Base-by-base conservation (phyloP, 1,140 invertebrate species). In the Drosophila pectinifera region DNA sequence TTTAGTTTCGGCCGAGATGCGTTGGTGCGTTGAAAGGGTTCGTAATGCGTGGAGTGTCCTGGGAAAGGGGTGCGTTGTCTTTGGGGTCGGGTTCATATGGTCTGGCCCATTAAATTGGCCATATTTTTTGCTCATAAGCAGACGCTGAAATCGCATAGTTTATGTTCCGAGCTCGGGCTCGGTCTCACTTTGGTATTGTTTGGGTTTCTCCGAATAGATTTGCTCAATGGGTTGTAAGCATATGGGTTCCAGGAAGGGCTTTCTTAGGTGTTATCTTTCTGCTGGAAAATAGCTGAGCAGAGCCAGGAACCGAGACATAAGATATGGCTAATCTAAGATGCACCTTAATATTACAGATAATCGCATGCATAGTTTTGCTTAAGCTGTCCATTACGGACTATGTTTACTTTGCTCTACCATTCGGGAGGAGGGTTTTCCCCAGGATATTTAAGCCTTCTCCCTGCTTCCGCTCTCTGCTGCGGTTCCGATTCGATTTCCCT, bases 51-150 rank as follows among this genome's bases (percentile, higher is more conserved):
- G 24, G 68, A 48, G 67, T 39, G 54, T 57, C 62, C 26, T 13
- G 14, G 22, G 14, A 28, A 41, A 24, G n/a, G 45, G 34, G 45
- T 4, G 14, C 14, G 59, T 62, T 51, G 61, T 68, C 48, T 55
- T 31, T 31, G 34, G 65, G 65, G 42, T 46, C 61, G 67, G 67
- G 42, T 70, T 56, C 48, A 38, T 70, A 70, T 48, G 64, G 67
- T 57, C 49, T 70, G 67, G 49, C 42, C 67, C 67, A 70, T 70
- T 70, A 57, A 70, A 70, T 48, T 70, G 53, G 51, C 68, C 28
- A 72, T 72, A 72, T 72, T 72, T 70, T 72, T 57, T 48, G 68
- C 64, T 70, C 65, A 72, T 72, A 72, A 72, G 64, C 65, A 72
- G 68, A 48, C 68, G 49, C 49, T 48, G 26, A 57, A 69, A 70